Base-by-base conservation (phyloP, 1,140 invertebrate genomes). In the Atta texana region DNA sequence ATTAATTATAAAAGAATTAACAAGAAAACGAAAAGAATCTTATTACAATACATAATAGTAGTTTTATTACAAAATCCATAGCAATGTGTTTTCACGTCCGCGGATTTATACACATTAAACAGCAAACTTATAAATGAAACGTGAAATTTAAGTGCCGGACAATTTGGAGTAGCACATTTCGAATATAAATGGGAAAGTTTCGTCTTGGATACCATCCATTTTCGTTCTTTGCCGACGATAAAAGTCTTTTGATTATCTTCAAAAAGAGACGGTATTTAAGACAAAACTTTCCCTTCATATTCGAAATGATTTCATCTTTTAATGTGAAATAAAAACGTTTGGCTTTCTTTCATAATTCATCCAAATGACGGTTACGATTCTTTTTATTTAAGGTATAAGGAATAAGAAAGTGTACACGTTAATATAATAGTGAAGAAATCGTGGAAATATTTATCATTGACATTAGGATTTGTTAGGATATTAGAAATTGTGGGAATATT, bases 1-100 rank as follows among this genome's bases (percentile, higher is more conserved):
- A 57, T 81, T 82, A 74, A 82, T 82, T 14, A 8, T 18, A 57
- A 59, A 82, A 59, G 21, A 53, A 31, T 74, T 63, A 63, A 74
- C 55, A 8, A 39, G 10, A 3, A 71, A 1, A 24, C 16, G 44
- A 8, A 49, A 14, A 34, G 5, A 61, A 39, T 21, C 44, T 82
- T 82, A 82, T 74, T 34, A 18, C 24, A 24, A 24, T 24, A 24
- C 7, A 44, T 44, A 44, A 44, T 10, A 44, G 1, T 44, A 61
- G 53, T n/a, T 61, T 82, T 82, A 82, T 74, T 39, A 18, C 3
- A 44, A 4, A 74, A 16, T 16, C 6, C 7, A 24, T 44, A 4
- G 55, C 39, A 34, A 39, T 55, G 44, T 34, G 68, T 74, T 74
- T 74, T 74, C 21, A 82, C 57, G 55, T 5, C 12, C 80, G 16